Base-by-base conservation (phyloP, 2,113 vertebrate species). In the Petrocephalus zakoni region DNA sequence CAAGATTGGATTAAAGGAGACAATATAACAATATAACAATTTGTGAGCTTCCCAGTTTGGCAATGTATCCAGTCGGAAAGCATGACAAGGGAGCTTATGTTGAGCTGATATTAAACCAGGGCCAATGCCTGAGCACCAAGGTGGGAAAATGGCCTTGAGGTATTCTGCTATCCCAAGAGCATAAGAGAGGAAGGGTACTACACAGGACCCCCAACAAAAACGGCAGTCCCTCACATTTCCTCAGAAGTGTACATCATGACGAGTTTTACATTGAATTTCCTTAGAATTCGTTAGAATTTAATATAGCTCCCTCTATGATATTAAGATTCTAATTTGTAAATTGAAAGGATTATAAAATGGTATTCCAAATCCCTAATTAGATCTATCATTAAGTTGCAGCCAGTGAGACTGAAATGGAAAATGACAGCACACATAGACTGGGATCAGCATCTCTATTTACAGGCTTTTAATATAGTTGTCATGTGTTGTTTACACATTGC, bases 51-150 rank as follows among this genome's bases (percentile, higher is more conserved):
- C 89, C 86, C 2, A 95, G 95, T 87, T 95, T 94, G 0, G 81
- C 94, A 0, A 95, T 96, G 86, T 93, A 92, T 0, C 96, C 95
- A 56, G 90, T 96, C 85, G 95, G 96, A 93, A 96, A 96, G 86
- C 93, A 90, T 55, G 97, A 97, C 87, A 96, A 96, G 0, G 96
- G 96, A 0, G 88, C 91, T 88, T 95, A 97, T 4, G 92, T 95
- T 0, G 95, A 96, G 82, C 93, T 96, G 75, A 92, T 93, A 1
- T 97, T 49, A 83, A n/a, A 49, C 3, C 19, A 10, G 42, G 15
- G 8, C 42, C 7, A 9, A 49, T 3, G 6, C 46, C 7, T 4
- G 19, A 46, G 7, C 46, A n/a, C 9, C 2, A 22, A 5, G 0
- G 3, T 83, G 78, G 78, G 19, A 9, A 81, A 49, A 49, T 22